Percentiles rank a stretch among this genome's conserved stretches.
These are phyloP conservation scores for Ploceus nigricollis DNA, from an alignment of 2,113 vertebrate genomes.

Conservation along the genomic window DNA sequence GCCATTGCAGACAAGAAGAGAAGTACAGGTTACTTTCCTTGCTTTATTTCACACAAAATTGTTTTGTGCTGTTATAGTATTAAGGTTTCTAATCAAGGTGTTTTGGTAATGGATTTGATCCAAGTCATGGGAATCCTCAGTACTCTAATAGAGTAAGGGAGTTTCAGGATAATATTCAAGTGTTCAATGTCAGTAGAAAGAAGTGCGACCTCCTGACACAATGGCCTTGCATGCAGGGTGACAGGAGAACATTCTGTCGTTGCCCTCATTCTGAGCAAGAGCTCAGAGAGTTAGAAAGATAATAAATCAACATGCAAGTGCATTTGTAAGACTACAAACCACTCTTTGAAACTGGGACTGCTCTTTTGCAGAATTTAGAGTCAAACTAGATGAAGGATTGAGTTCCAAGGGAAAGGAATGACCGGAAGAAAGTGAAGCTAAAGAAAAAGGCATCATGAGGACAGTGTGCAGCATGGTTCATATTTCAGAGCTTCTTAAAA, in stretches of 20 bases:
- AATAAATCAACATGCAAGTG: background rate
- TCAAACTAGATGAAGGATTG: background rate
- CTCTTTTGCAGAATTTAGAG: background rate
- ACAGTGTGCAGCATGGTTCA: accelerated
- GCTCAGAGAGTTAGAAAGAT: background rate
- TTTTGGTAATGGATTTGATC: background rate
- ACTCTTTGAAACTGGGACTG: background rate
- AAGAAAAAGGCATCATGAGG: background rate
- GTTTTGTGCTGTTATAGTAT: background rate
- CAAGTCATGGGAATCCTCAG: background rate
- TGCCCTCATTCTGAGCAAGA: background rate
- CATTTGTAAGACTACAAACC: background rate
- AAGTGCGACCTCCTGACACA: background rate
- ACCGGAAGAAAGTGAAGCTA: background rate
- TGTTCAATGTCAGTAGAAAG: background rate
- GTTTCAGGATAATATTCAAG: background rate
- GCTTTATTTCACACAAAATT: background rate
- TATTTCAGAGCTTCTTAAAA: background rate
- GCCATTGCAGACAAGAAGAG: background rate
- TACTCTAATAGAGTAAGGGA: background rate
- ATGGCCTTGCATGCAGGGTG: background rate
- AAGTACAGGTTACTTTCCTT: background rate
- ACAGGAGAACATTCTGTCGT: background rate
- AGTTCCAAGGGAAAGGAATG: background rate
- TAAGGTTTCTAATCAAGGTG: background rate